Conservation (phyloP, 1,140 invertebrate species). For the Drosophila punjabiensis region DNA sequence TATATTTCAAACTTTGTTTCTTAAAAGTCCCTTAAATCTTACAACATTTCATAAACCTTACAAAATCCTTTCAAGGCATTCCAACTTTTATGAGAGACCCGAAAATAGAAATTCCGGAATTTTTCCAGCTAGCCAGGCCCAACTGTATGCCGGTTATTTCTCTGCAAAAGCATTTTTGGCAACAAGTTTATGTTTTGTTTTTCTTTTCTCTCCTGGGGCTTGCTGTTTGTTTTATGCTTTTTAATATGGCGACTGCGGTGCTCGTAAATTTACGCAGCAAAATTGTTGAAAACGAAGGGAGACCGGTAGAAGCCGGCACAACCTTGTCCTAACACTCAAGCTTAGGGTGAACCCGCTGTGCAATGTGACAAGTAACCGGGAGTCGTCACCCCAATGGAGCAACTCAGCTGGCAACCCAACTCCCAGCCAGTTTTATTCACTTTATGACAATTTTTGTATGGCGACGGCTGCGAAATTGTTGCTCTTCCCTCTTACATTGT, state of each 20-base stretch:
- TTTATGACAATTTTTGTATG: conserved; percentile 54
- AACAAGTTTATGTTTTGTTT: conserved; percentile 39
- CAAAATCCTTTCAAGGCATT: neutral
- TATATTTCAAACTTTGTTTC: neutral
- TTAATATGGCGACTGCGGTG: conserved; percentile 73
- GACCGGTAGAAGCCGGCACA: neutral
- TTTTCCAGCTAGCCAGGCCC: neutral
- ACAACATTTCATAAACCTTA: neutral
- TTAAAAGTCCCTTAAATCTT: neutral
- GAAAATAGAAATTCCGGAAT: neutral
- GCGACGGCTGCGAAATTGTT: conserved; percentile 34
- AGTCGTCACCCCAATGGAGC: conserved; percentile 49
- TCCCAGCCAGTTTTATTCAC: conserved; percentile 58
- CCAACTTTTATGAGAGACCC: neutral
- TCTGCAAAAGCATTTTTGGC: conserved; percentile 31
- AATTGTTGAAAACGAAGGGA: conserved; percentile 41
- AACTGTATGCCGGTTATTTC: conserved; percentile 1
- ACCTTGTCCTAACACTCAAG: conserved; percentile 4
- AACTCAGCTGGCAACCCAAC: conserved; percentile 52
- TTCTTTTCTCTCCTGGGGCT: conserved; percentile 11
- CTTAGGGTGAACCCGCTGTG: conserved; percentile 43
- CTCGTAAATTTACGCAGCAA: conserved; percentile 69
- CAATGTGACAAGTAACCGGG: conserved; percentile 67
- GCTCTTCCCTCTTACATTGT: conserved; percentile 6
- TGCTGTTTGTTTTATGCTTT: conserved; percentile 71